These are phyloP conservation scores for Drosophila triauraria DNA, from an alignment of 1,140 invertebrate genomes.

Conservation along the genomic window DNA sequence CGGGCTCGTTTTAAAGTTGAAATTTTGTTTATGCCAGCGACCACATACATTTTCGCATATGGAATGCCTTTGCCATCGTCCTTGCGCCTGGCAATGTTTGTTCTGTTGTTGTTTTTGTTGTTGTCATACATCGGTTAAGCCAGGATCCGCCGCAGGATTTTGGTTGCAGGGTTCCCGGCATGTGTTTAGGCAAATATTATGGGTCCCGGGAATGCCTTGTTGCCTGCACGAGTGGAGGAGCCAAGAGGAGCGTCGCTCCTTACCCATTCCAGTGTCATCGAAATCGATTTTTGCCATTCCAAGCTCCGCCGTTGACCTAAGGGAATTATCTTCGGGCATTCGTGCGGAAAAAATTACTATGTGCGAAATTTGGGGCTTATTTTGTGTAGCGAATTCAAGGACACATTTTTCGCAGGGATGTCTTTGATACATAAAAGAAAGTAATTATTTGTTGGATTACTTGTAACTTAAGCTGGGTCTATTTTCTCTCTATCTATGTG, in stretches of 20 bases:
- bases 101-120: slow-evolving; percentile 9
- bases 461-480: neutral
- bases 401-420: neutral
- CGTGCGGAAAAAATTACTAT: slow-evolving; percentile 20
- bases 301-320: slow-evolving; percentile 12
- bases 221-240: slow-evolving; percentile 20
- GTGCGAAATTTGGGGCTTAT: neutral
- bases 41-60: slow-evolving; percentile 52
- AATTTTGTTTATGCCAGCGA: slow-evolving; percentile 50
- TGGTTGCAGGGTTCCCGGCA: slow-evolving; percentile 17
- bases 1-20: slow-evolving; percentile 52
- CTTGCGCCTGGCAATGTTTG: slow-evolving; percentile 31
- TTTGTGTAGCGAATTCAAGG: slow-evolving; percentile 1
- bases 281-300: slow-evolving; percentile 38
- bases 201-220: slow-evolving; percentile 49
- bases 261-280: slow-evolving; percentile 1
- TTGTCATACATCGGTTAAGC: slow-evolving; percentile 35
- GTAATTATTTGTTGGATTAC: neutral
- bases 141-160: slow-evolving; percentile 14
- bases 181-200: slow-evolving; percentile 57
- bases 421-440: neutral
- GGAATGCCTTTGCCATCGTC: slow-evolving; percentile 47
- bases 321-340: slow-evolving; percentile 18
- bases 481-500: too few relatives aligned
- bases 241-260: slow-evolving; percentile 2